These are phyloP conservation scores for Morone chrysops DNA, from an alignment of 2,113 vertebrate species.

Conservation along the genomic window DNA sequence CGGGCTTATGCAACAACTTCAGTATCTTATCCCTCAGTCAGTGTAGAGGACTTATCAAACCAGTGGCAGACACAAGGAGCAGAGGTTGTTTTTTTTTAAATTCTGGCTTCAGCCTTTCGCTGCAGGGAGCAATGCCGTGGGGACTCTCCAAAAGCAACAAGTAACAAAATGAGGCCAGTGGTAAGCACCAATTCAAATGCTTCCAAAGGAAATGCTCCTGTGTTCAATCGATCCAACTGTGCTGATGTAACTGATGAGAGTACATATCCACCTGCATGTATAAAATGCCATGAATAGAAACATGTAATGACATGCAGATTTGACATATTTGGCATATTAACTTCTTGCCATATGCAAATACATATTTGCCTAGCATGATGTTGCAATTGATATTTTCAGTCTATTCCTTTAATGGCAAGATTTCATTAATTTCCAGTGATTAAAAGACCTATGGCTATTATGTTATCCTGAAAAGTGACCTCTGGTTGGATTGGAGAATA, in stretches of 20 bases:
- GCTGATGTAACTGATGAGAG: neutral
- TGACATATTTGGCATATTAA: slow-evolving; percentile 1
- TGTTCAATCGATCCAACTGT: slow-evolving; percentile 17
- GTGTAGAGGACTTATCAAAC: slow-evolving; percentile 56
- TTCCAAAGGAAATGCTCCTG: slow-evolving; percentile 9
- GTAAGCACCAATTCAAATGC: neutral
- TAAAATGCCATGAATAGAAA: neutral
- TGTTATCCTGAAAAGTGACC: neutral
- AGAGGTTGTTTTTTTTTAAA: slow-evolving; percentile 25
- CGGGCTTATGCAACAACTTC: slow-evolving; percentile 56
- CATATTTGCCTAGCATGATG: neutral
- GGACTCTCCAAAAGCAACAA: slow-evolving; percentile 17
- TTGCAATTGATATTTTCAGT: neutral
- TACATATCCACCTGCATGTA: neutral
- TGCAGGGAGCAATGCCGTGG: slow-evolving; percentile 34
- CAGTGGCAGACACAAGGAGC: slow-evolving; percentile 53
- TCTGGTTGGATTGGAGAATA: too few species aligned
- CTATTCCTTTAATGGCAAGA: too few species aligned
- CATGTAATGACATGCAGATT: neutral
- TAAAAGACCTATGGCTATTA: neutral
- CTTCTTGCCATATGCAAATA: neutral
- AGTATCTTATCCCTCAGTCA: slow-evolving; percentile 49
- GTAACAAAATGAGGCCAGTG: slow-evolving; percentile 27
- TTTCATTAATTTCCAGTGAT: neutral
- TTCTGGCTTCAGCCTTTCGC: slow-evolving; percentile 35